Evolutionary conservation across 1,140 invertebrate genomes (phyloP), one percentile per base, ranked within the genome.

Genomic region (Camponotus vicinus): DNA sequence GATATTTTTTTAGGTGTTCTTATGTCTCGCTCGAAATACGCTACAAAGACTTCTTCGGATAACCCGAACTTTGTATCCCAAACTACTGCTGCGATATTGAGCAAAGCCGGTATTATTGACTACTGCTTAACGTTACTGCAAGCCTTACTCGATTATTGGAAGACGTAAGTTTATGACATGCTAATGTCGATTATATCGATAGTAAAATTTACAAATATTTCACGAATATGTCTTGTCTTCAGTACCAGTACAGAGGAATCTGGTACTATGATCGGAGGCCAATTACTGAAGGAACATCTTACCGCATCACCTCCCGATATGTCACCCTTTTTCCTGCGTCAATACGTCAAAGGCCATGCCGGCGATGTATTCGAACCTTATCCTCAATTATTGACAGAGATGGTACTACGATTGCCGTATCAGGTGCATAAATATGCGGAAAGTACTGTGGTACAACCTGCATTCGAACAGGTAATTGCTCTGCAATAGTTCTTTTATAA

Each of bases 331-430:
- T 99, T 99, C 95, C 96, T 99, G 32, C 97, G 98, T 69, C 98
- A 98, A 92, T 99, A 99, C 94, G 97, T 99, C 8, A 98, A 98
- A 94, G 97, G 97, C 66, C 98, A 99, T 95, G 97, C 98, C 0
- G 96, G 97, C 91, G 98, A 99, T 94, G 97, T 99, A 15, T 99
- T 99, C 93, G 98, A 99, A 92, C 97, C 98, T 27, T 99, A 99
- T 95, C 98, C 98, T 6, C 97, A 98, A 83, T 95, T 99, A 9
- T 95, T 99, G 2, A 99, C 99, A 55, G 99, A 99, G 95, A 99
- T 99, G 97, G 98, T 98, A 3, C 95, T 99, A 4, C 96, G 99
- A 67, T 94, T 99, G 37, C 98, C 99, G 0, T 99, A 99, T 94
- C 99, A 99, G 96, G 97, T 99, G 34, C 96, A 98, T 89, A 97